phyloP scores from a whole-genome alignment of 2,888 invertebrate species.

The Pheosia gnoma region DNA sequence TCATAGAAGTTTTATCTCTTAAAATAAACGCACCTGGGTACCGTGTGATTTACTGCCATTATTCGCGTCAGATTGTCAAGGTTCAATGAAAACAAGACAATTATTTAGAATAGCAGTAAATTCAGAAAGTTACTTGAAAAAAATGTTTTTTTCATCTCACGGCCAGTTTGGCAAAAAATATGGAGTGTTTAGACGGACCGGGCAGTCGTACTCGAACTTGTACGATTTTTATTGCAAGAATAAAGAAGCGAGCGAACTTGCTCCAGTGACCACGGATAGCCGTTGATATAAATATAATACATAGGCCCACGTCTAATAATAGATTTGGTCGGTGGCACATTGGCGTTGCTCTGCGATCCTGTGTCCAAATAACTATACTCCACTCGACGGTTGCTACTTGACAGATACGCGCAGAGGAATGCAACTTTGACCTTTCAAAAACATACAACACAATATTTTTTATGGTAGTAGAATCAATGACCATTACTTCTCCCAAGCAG shows the following conservation, averaged over 20 bases:
- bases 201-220: slow-evolving; percentile 76
- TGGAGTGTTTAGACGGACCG: slow-evolving; percentile 59
- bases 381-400: slow-evolving; percentile 35
- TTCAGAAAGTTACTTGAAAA: slow-evolving; percentile 10
- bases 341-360: slow-evolving; percentile 45
- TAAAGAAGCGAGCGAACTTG: slow-evolving; percentile 79
- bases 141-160: slow-evolving; percentile 17
- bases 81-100: slow-evolving; percentile 17
- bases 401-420: slow-evolving; percentile 30
- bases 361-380: slow-evolving; percentile 46
- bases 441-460: not conserved
- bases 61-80: slow-evolving; percentile 26
- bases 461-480: not conserved
- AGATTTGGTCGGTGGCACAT: slow-evolving; percentile 56
- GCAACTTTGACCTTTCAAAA: slow-evolving; percentile 47
- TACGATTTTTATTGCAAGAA: slow-evolving; percentile 76
- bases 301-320: slow-evolving; percentile 63
- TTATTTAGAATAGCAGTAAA: slow-evolving; percentile 12
- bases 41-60: slow-evolving; percentile 5
- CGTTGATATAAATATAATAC: slow-evolving; percentile 75
- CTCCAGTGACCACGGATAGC: slow-evolving; percentile 74
- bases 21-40: not conserved
- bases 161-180: slow-evolving; percentile 39
- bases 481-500: too few species aligned
- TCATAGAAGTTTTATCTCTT: not conserved